Base-by-base conservation (phyloP, 64 coral and sea anemone genomes). In the Porites australiensis region DNA sequence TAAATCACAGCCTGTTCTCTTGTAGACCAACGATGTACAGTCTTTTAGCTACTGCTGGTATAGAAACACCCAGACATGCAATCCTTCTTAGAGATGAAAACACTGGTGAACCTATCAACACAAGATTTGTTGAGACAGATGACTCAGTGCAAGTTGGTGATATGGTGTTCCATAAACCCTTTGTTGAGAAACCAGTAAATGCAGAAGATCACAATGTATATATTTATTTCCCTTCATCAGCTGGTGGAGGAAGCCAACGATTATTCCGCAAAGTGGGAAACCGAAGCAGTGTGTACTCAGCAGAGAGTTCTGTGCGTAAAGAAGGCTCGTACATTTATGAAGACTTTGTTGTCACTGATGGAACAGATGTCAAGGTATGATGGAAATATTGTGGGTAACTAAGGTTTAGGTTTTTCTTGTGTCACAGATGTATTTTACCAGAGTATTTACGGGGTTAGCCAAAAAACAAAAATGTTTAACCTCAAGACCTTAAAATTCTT, bases 321-420 rank as follows among this genome's bases (percentile, higher is more conserved):
- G 81, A 77, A 69, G 98, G 98, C 18, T 99, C 98, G 0, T 99
- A 99, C 64, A 99, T 99, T n/a, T 99, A 99, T 79, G 98, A 99
- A 77, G 94, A 99, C 64, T 99, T 99, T 72, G 92, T 99, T 23
- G 94, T 92, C 44, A 99, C 98, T 63, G 98, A 99, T 51, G 98
- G 98, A 18, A 99, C 98, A 67, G 98, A 99, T 94, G 98, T 99
- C 14, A 99, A 99, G 94, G 98, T 98, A 51, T 8, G 0, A 21
- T 44, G 2, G 6, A 44, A 22, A 21, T 70, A 37, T 37, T 37
- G 27, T 37, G 27, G 27, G 27, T 37, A 37, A 37, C 1, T 1
- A 37, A 37, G 27, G 27, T 37, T 37, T 37, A 37, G 27, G 27
- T 37, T 37, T 37, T 37, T 37, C 27, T 37, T 37, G 27, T 37